Base-by-base conservation (phyloP, 2,113 vertebrate genomes). In the Poeciliopsis prolifica region DNA sequence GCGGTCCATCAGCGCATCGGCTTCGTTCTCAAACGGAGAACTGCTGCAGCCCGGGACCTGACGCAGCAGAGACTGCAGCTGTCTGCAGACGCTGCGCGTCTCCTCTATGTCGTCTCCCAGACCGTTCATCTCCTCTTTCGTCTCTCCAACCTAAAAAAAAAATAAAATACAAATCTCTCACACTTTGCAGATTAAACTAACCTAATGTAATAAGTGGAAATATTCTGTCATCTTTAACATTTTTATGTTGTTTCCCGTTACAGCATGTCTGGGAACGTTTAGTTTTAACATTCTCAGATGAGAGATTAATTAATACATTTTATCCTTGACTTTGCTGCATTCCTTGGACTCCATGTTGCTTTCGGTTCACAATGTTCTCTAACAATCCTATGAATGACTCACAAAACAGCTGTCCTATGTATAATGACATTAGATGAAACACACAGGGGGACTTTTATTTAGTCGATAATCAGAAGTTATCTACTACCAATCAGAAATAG, bases 1-100 rank as follows among this genome's bases (percentile, higher is more conserved):
- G 91, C 94, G 94, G 89, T 98, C 97, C 94, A 97, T 95, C 64
- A 98, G 92, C 66, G 92, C 30, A 67, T 97, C 95, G 33, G 96
- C 96, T 78, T 98, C 97, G 1, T 89, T 92, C 87, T 98, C 95
- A 17, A 96, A 98, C 0, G 94, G 94, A 44, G 94, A 78, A 1
- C 92, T 89, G 70, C 91, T 91, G 84, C 95, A 96, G 69, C 91
- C 93, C 68, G 94, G 95, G 87, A 97, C 93, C 86, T 94, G 95
- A 78, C 94, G 96, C 31, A 98, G 93, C 72, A 95, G 94, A 88
- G 94, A 92, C 51, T 98, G 96, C 58, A 99, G 94, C 78, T 96
- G 96, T 89, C 96, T 95, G 81, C 96, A 97, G 82, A 97, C 92
- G 66, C 94, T 88, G 79, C 95, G 95, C 81, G 97, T 93, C 84